Percentiles rank a stretch among this genome's conserved stretches.
These are phyloP conservation scores for Sardinella longiceps DNA, from an alignment of 2,797 vertebrate genomes.

Conservation along the genomic window DNA sequence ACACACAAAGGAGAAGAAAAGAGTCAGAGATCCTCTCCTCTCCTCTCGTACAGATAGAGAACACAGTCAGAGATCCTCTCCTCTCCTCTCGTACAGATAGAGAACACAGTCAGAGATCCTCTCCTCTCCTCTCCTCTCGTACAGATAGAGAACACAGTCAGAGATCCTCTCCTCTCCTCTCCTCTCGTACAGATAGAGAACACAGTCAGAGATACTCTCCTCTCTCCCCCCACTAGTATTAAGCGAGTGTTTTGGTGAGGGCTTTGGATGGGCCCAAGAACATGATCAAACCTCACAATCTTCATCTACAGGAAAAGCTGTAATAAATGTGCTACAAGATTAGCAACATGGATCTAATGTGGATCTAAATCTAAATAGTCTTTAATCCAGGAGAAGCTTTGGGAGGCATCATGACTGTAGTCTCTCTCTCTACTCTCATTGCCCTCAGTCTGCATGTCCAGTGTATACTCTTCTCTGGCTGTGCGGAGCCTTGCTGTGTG, in stretches of 20 bases:
- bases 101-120: too few relatives aligned
- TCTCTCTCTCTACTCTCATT: not conserved
- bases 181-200: too few relatives aligned
- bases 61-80: not conserved
- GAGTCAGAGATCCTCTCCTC: not conserved
- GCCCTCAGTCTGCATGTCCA: not conserved
- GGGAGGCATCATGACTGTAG: not conserved
- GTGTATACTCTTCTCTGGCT: not conserved
- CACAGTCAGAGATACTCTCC: too few relatives aligned
- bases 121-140: too few relatives aligned
- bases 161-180: too few relatives aligned
- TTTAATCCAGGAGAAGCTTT: not conserved
- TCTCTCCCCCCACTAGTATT: too few relatives aligned
- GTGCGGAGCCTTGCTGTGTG: not conserved
- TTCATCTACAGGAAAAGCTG: too few relatives aligned
- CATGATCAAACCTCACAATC: too few relatives aligned
- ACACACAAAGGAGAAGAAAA: constrained; percentile 25
- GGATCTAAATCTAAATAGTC: not conserved
- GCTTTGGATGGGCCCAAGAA: too few relatives aligned
- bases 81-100: not conserved
- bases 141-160: too few relatives aligned
- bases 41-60: not conserved
- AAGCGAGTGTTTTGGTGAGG: too few relatives aligned
- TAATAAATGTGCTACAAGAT: too few relatives aligned
- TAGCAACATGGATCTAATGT: not conserved